phyloP scores from a whole-genome alignment of 2,797 vertebrate genomes.

The Peromyscus melanophrys region DNA sequence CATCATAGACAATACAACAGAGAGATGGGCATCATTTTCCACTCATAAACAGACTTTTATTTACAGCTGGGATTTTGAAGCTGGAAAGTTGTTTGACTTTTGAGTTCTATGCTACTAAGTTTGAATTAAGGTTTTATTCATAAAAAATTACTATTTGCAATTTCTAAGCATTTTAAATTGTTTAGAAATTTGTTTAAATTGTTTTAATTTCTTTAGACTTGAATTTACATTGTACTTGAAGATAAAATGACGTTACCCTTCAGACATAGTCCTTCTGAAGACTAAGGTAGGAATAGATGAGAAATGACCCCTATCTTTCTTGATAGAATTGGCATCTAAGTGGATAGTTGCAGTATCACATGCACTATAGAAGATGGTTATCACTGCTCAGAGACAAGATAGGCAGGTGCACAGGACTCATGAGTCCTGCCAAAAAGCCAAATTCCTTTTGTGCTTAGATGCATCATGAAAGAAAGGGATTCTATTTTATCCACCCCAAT shows the following conservation, averaged over 20 bases:
- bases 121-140: neutral
- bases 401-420: too few relatives aligned
- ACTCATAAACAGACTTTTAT: neutral
- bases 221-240: constrained; percentile 15
- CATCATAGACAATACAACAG: neutral
- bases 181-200: constrained; percentile 3
- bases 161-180: neutral
- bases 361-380: neutral
- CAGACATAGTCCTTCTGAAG: neutral
- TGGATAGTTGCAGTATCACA: neutral
- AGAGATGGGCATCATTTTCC: too few relatives aligned
- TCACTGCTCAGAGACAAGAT: neutral
- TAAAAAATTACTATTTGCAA: neutral
- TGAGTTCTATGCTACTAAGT: neutral
- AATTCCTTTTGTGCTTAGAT: neutral
- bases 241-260: neutral
- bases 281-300: neutral
- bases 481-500: constrained; percentile 71
- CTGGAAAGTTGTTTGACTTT: neutral
- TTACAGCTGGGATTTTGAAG: neutral
- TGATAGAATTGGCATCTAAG: neutral
- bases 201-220: neutral
- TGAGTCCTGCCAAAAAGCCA: neutral
- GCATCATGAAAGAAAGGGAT: constrained; percentile 63
- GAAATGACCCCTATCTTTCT: neutral